Conservation (phyloP, 2,888 invertebrate species). For the Geotrupes spiniger region DNA sequence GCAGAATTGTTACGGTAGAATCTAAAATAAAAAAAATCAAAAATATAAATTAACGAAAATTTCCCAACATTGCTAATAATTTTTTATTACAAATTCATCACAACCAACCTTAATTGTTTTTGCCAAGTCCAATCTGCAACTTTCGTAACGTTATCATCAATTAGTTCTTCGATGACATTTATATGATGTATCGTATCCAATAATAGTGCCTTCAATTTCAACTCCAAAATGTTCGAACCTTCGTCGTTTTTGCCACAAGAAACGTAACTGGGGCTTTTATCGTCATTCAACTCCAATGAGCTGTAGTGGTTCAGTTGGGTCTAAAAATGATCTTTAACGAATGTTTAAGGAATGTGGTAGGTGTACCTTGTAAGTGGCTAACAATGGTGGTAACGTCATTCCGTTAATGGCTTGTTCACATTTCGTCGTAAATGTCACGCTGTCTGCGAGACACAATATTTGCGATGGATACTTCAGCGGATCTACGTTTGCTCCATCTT, state of each 20-base stretch:
- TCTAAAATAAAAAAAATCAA: neutral
- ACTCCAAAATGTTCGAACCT: slow-evolving; percentile 48
- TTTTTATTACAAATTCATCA: slow-evolving; percentile 2
- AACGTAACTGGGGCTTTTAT: no score
- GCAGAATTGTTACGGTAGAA: slow-evolving; percentile 42
- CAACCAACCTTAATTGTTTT: slow-evolving; percentile 78
- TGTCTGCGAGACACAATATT: slow-evolving; percentile 81
- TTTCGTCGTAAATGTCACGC: slow-evolving; percentile 79
- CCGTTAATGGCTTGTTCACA: slow-evolving; percentile 76
- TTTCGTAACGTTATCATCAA: slow-evolving; percentile 65
- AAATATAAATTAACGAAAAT: no score
- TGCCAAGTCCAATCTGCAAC: slow-evolving; percentile 90
- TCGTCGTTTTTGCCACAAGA: slow-evolving; percentile 26
- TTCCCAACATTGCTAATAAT: no score
- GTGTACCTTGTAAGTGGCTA: slow-evolving; percentile 51
- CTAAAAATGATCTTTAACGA: slow-evolving; percentile 36
- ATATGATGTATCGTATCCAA: slow-evolving; percentile 92
- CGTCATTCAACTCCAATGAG: slow-evolving; percentile 45
- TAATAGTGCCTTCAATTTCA: slow-evolving; percentile 89
- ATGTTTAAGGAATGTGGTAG: neutral
- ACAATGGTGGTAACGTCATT: slow-evolving; percentile 58
- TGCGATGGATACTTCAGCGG: slow-evolving; percentile 69
- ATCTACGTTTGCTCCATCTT: slow-evolving; percentile 55
- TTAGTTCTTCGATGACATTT: slow-evolving; percentile 74
- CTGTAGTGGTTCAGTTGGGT: slow-evolving; percentile 54